Evolutionary conservation across 2,797 vertebrate genomes (phyloP), one percentile per base, ranked within the genome.

Genomic region (Pipistrellus pygmaeus): DNA sequence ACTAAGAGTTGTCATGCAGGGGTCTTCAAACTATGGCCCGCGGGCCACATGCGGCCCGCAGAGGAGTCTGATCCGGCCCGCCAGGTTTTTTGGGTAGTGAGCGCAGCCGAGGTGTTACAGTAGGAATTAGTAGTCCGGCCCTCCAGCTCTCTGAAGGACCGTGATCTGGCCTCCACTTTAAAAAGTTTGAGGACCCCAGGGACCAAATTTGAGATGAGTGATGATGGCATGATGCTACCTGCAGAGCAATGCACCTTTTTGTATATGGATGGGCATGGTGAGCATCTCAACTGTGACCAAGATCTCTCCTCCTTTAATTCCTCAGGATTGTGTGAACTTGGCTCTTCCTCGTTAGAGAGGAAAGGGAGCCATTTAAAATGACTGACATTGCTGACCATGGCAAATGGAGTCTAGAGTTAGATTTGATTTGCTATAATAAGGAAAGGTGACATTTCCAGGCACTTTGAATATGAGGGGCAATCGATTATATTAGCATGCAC

Each of bases 1-100:
- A 5, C 2, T 38, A 21, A 35, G 46, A 3, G 14, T 0, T 44
- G 27, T 48, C 35, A 0, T 7, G 0, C n/a, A 1, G 38, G 8
- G 60, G n/a, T n/a, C n/a, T n/a, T n/a, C n/a, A n/a, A n/a, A n/a
- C n/a, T n/a, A n/a, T n/a, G n/a, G n/a, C n/a, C n/a, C n/a, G n/a
- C n/a, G n/a, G n/a, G n/a, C n/a, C n/a, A n/a, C n/a, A n/a, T n/a
- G n/a, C n/a, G n/a, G n/a, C n/a, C n/a, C n/a, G n/a, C n/a, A n/a
- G n/a, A n/a, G n/a, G n/a, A n/a, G n/a, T n/a, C n/a, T n/a, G n/a
- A n/a, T n/a, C n/a, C n/a, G n/a, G n/a, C n/a, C n/a, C n/a, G n/a
- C n/a, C n/a, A n/a, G n/a, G n/a, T n/a, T n/a, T n/a, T n/a, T n/a
- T n/a, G n/a, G n/a, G n/a, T n/a, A n/a, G n/a, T n/a, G n/a, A n/a